Percentiles rank a stretch among this genome's conserved stretches.
phyloP scores from a whole-genome alignment of 2,113 vertebrate genomes.

The Solea senegalensis region DNA sequence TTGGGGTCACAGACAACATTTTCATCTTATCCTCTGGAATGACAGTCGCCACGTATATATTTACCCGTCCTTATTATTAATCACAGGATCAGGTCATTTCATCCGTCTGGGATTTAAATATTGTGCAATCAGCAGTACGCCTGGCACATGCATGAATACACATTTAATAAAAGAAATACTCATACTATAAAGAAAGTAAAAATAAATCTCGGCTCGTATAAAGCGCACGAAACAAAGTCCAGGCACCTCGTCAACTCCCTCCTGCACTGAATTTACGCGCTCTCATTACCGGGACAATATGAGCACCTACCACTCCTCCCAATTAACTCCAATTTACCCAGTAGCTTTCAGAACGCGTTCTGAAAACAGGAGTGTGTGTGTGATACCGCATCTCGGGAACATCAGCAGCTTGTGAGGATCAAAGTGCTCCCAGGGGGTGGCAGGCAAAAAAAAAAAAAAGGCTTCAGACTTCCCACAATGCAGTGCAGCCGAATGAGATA shows the following conservation, averaged over 20 bases:
- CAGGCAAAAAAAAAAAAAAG: slow-evolving; percentile 68
- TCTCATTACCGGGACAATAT: slow-evolving; percentile 30
- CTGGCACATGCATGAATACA: slow-evolving; percentile 5
- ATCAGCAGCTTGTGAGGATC: slow-evolving; percentile 80
- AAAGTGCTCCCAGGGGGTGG: slow-evolving; percentile 83
- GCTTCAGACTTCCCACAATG: slow-evolving; percentile 79
- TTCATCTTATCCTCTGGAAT: slow-evolving; percentile 54
- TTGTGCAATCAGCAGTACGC: neutral
- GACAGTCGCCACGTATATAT: slow-evolving; percentile 51
- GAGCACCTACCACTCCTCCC: slow-evolving; percentile 58
- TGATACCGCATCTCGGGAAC: slow-evolving; percentile 74
- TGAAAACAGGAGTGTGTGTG: slow-evolving; percentile 49
- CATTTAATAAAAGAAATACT: neutral
- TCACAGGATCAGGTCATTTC: slow-evolving; percentile 40
- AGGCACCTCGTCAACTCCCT: neutral
- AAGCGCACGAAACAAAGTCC: neutral
- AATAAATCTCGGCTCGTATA: neutral
- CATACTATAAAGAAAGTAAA: neutral
- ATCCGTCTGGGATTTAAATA: slow-evolving; percentile 46
- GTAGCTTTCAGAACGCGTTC: slow-evolving; percentile 72
- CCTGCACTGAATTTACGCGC: slow-evolving; percentile 17
- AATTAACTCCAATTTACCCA: slow-evolving; percentile 75
- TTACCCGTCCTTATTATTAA: slow-evolving; percentile 46
- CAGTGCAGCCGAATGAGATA: slow-evolving; percentile 85
- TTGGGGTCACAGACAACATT: slow-evolving; percentile 68